These are phyloP conservation scores for Helostoma temminkii DNA, from an alignment of 2,797 vertebrate species.

Conservation along the genomic window DNA sequence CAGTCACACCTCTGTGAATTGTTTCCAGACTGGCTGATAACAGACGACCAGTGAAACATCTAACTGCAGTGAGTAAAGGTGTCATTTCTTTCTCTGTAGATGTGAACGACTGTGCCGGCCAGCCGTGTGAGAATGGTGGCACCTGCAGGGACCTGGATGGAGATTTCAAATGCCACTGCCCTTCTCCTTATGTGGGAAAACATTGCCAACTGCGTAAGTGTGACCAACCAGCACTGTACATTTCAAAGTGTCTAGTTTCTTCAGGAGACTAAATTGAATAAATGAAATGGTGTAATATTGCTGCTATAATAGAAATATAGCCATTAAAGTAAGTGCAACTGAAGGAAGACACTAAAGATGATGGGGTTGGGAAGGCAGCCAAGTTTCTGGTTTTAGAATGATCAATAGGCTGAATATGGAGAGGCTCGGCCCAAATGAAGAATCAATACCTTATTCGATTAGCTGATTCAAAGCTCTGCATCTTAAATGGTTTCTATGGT, in stretches of 20 bases:
- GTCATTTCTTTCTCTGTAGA: conserved; percentile 67
- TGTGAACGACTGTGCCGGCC: conserved; percentile 84
- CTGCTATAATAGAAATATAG: conserved; percentile 9
- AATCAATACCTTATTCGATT: conserved; percentile 50
- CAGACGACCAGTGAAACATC: neutral
- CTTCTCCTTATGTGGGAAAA: conserved; percentile 89
- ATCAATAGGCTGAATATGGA: conserved; percentile 29
- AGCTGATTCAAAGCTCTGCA: conserved; percentile 23
- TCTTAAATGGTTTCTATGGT: conserved; percentile 21
- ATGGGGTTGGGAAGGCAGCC: conserved; percentile 32
- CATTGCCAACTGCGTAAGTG: conserved; percentile 86
- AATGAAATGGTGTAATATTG: conserved; percentile 2
- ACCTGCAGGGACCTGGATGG: conserved; percentile 85
- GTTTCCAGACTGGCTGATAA: conserved; percentile 9
- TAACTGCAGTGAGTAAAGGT: neutral
- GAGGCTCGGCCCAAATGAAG: conserved; percentile 11
- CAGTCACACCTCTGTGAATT: conserved; percentile 19
- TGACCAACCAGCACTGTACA: neutral
- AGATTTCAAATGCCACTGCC: conserved; percentile 87
- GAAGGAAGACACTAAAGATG: conserved; percentile 16
- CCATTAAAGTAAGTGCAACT: conserved; percentile 10
- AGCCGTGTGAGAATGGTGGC: conserved; percentile 89
- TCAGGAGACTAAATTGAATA: neutral
- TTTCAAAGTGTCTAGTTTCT: neutral
- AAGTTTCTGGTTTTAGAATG: conserved; percentile 38